These are phyloP conservation scores for Stegana nigrithorax DNA, from an alignment of 2,888 invertebrate genomes.

Conservation along the genomic window DNA sequence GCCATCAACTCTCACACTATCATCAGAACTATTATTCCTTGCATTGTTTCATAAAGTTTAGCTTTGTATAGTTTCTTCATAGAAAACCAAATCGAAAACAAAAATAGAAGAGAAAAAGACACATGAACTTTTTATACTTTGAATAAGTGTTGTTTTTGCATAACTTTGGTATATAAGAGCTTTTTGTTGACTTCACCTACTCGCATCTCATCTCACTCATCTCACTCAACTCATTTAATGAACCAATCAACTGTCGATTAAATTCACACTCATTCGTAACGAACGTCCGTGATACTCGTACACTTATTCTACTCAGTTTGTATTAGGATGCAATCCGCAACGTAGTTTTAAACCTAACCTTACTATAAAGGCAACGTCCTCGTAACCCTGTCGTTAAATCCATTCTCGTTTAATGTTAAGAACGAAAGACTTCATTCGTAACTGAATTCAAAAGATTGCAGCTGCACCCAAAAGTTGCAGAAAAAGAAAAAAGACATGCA, in stretches of 20 bases:
- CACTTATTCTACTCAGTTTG: background rate
- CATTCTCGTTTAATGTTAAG: slow-evolving; percentile 11
- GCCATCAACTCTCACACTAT: background rate
- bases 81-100: slow-evolving; percentile 16
- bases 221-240: slow-evolving; percentile 24
- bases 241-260: slow-evolving; percentile 16
- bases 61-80: slow-evolving; percentile 19
- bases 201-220: background rate
- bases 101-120: slow-evolving; percentile 32
- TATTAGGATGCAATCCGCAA: slow-evolving; percentile 9
- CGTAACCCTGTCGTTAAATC: no score
- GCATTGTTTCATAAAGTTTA: slow-evolving; percentile 20
- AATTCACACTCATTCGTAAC: background rate
- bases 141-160: slow-evolving; percentile 58
- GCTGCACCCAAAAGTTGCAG: slow-evolving; percentile 6
- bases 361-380: background rate
- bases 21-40: no score
- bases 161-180: slow-evolving; percentile 46
- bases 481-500: slow-evolving; percentile 48
- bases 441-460: slow-evolving; percentile 53
- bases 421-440: slow-evolving; percentile 53
- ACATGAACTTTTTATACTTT: slow-evolving; percentile 61
- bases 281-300: background rate
- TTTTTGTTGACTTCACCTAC: slow-evolving; percentile 37
- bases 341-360: background rate